A percentile compares a stretch with the other conserved stretches of the same genome.
Conservation (phyloP, 1,140 invertebrate species). For the Tetragnatha versicolor region DNA sequence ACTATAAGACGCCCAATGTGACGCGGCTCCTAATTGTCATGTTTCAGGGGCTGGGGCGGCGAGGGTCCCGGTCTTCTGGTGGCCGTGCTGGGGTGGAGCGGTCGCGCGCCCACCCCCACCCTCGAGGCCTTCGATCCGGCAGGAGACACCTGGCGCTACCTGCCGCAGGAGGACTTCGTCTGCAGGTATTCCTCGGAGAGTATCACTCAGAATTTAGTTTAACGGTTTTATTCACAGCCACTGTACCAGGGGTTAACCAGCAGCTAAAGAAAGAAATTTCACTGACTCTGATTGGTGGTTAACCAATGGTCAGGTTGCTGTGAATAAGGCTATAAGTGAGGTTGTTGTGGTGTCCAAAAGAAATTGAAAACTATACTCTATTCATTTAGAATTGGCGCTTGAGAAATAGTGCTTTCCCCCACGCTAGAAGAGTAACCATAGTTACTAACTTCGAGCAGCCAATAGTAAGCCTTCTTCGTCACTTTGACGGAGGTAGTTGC, state of each 20-base stretch:
- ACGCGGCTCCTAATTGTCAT: background rate
- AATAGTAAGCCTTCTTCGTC: too few relatives aligned
- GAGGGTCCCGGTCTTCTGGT: background rate
- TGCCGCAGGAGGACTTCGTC: constrained; percentile 4
- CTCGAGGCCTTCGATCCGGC: background rate
- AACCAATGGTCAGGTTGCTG: background rate
- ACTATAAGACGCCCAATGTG: background rate
- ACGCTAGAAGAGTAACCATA: too few relatives aligned
- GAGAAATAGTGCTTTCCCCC: too few relatives aligned
- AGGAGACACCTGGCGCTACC: constrained; percentile 4
- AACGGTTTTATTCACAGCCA: background rate
- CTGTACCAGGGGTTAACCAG: background rate
- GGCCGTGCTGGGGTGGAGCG: constrained; percentile 22
- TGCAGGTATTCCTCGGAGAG: background rate
- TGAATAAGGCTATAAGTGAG: background rate
- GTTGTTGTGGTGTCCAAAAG: background rate
- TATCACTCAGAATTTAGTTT: background rate
- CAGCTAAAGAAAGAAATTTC: background rate
- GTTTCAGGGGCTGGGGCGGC: background rate
- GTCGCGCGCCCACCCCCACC: background rate
- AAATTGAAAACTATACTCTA: background rate
- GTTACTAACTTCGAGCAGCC: too few relatives aligned
- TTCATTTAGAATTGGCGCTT: too few relatives aligned
- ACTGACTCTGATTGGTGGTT: background rate
- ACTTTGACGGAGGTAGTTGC: too few relatives aligned